These are phyloP conservation scores for Saxidomus purpurata DNA, from an alignment of 1,140 invertebrate species.

Conservation along the genomic window DNA sequence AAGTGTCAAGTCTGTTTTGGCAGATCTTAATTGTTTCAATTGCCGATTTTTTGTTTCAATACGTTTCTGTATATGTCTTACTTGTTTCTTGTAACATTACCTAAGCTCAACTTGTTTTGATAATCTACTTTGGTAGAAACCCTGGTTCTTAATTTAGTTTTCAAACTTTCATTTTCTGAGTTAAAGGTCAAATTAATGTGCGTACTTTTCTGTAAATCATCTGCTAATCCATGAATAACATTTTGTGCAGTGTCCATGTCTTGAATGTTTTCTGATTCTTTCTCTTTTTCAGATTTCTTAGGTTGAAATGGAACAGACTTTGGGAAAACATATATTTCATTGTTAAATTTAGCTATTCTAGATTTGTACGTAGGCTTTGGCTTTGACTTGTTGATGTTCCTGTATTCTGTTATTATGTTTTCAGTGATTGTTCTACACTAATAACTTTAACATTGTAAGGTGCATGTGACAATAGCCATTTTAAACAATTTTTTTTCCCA, in stretches of 20 bases:
- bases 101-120: not conserved
- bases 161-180: constrained; percentile 15
- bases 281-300: not conserved
- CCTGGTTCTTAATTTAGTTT: not conserved
- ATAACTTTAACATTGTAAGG: not conserved
- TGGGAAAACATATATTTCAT: constrained; percentile 10
- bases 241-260: not conserved
- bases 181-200: not conserved
- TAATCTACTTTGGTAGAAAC: not conserved
- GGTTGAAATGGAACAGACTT: not conserved
- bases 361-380: not conserved
- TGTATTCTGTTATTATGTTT: not conserved
- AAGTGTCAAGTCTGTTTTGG: not conserved
- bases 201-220: not conserved
- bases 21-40: constrained; percentile 32
- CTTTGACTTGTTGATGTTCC: constrained; percentile 4
- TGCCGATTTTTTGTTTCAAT: not conserved
- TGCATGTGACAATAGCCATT: not conserved
- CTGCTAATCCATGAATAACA: constrained; percentile 19
- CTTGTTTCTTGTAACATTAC: not conserved
- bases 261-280: not conserved
- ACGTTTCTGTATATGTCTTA: not conserved
- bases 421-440: not conserved
- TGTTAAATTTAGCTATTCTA: not conserved
- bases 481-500: not conserved